Evolutionary conservation across 1,140 invertebrate species (phyloP).

Genomic region (Vanessa tameamea): DNA sequence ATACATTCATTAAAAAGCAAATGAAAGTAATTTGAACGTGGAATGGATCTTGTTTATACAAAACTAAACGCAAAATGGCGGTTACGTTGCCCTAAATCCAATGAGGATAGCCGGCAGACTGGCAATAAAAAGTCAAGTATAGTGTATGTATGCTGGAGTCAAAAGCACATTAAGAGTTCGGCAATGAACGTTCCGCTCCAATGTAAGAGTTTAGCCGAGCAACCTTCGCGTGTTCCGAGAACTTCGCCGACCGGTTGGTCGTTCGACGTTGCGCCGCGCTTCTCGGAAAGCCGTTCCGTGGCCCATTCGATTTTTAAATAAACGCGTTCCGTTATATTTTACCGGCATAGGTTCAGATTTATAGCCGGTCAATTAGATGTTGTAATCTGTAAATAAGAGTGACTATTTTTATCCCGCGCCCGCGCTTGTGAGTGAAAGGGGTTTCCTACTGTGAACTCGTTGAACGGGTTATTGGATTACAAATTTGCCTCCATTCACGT

Average conservation of each 20-base stretch:
- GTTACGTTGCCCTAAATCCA: slow-evolving; percentile 47
- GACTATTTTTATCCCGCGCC: slow-evolving; percentile 60
- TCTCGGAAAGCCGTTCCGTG: slow-evolving; percentile 60
- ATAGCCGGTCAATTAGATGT: slow-evolving; percentile 59
- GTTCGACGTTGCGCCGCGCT: slow-evolving; percentile 49
- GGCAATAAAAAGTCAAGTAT: slow-evolving; percentile 35
- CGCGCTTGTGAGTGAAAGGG: slow-evolving; percentile 65
- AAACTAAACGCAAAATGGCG: slow-evolving; percentile 9
- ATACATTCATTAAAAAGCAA: slow-evolving; percentile 13
- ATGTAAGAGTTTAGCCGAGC: slow-evolving; percentile 60
- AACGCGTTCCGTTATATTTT: slow-evolving; percentile 63
- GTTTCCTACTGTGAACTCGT: slow-evolving; percentile 61
- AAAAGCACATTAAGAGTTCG: slow-evolving; percentile 55
- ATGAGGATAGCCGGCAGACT: not conserved
- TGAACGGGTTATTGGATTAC: slow-evolving; percentile 52
- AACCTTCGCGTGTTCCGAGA: slow-evolving; percentile 73
- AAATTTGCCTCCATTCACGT: slow-evolving; percentile 52
- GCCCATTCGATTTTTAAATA: slow-evolving; percentile 70
- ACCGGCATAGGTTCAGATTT: slow-evolving; percentile 51
- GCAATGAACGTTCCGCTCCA: slow-evolving; percentile 61
- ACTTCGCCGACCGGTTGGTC: slow-evolving; percentile 61
- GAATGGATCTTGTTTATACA: not conserved
- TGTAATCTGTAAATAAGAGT: slow-evolving; percentile 60
- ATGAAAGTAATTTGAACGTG: slow-evolving; percentile 1
- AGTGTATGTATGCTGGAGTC: slow-evolving; percentile 11